A percentile compares a stretch with the other conserved stretches of the same genome.
These are phyloP conservation scores for Sphenopsis melanotis DNA, from an alignment of 2,797 vertebrate species.

Conservation along the genomic window DNA sequence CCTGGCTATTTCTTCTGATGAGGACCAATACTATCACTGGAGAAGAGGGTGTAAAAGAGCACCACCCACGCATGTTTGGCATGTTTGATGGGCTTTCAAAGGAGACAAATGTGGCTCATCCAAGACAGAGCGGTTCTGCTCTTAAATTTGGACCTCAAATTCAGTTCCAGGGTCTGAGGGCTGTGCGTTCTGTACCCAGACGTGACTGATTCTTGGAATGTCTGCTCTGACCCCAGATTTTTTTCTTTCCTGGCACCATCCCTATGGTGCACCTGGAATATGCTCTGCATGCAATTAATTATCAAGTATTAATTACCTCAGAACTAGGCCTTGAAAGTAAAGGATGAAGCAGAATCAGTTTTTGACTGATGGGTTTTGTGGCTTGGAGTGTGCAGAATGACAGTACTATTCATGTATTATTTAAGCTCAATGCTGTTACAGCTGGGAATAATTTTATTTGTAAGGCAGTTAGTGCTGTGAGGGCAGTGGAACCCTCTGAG, in stretches of 20 bases:
- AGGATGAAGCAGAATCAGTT: neutral
- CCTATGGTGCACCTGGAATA: neutral
- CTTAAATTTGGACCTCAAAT: neutral
- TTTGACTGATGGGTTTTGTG: neutral
- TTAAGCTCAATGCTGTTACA: neutral
- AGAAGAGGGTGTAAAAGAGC: neutral
- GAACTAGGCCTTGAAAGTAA: neutral
- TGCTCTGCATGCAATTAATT: neutral
- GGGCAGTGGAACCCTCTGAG: neutral
- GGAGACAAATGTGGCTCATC: neutral
- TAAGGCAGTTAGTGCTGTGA: neutral
- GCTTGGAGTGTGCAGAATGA: neutral
- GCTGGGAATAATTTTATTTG: neutral
- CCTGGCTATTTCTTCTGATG: neutral
- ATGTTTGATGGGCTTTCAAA: neutral
- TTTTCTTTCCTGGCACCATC: neutral
- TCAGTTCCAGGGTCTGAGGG: neutral
- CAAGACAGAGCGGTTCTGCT: neutral
- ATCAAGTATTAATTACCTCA: neutral
- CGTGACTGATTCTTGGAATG: neutral
- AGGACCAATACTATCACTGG: neutral
- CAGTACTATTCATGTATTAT: neutral
- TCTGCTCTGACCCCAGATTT: neutral
- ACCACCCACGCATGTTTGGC: accelerated
- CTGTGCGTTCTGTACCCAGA: neutral